These are phyloP conservation scores for Meloe dianella DNA, from an alignment of 2,888 invertebrate genomes.

Conservation along the genomic window DNA sequence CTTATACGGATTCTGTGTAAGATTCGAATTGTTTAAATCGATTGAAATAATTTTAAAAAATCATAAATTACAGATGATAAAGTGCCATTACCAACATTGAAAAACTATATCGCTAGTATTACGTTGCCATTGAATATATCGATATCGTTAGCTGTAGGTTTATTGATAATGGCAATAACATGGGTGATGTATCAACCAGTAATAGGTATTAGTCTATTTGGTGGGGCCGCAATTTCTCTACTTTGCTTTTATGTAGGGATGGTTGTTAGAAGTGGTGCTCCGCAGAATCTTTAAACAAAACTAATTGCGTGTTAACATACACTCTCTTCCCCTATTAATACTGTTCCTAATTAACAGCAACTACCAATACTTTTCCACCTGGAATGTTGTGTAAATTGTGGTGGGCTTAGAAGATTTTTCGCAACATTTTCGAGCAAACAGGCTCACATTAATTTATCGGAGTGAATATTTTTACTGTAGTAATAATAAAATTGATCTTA, in stretches of 20 bases:
- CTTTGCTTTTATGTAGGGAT: constrained; percentile 60
- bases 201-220: constrained; percentile 62
- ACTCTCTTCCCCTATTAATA: no score
- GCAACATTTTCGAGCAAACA: no score
- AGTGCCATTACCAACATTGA: constrained; percentile 47
- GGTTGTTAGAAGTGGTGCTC: constrained; percentile 41
- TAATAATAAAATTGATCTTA: no score
- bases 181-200: constrained; percentile 64
- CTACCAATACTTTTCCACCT: no score
- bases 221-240: constrained; percentile 63
- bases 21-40: constrained; percentile 26
- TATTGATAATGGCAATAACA: constrained; percentile 62
- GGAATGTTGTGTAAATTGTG: no score
- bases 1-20: constrained; percentile 53
- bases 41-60: constrained; percentile 17
- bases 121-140: constrained; percentile 60
- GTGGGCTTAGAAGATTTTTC: no score
- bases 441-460: no score
- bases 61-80: constrained; percentile 49
- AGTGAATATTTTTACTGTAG: no score
- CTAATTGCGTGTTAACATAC: no score
- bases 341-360: no score
- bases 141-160: constrained; percentile 61
- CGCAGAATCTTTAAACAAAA: neutral
- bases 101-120: constrained; percentile 53